These are phyloP conservation scores for Bruchidius siliquastri DNA, from an alignment of 2,888 invertebrate species.

Conservation along the genomic window DNA sequence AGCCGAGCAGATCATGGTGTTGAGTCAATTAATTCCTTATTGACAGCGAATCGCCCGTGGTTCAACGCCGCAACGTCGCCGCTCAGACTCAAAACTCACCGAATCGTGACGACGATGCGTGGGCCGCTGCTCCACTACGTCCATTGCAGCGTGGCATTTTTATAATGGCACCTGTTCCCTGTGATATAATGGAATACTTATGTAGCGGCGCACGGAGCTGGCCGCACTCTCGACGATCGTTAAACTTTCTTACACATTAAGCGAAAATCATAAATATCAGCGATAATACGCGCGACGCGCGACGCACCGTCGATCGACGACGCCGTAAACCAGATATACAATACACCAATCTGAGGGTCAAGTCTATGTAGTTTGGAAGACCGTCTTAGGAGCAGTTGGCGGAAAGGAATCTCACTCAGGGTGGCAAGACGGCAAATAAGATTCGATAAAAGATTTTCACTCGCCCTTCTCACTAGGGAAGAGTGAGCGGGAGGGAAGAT, in stretches of 20 bases:
- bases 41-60: neutral
- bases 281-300: slow-evolving; percentile 30
- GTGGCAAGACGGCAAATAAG: no score
- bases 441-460: no score
- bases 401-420: no score
- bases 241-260: slow-evolving; percentile 41
- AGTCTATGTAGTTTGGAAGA: no score
- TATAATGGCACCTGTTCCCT: slow-evolving; percentile 45
- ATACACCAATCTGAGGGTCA: no score
- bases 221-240: slow-evolving; percentile 30
- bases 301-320: neutral
- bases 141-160: slow-evolving; percentile 28
- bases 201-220: slow-evolving; percentile 39
- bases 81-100: slow-evolving; percentile 22
- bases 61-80: neutral
- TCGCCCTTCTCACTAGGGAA: no score
- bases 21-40: neutral
- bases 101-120: slow-evolving; percentile 41
- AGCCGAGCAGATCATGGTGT: neutral
- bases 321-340: no score
- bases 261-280: slow-evolving; percentile 42
- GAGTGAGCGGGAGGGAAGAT: no score
- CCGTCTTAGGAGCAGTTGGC: no score
- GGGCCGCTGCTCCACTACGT: slow-evolving; percentile 25
- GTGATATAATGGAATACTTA: slow-evolving; percentile 46